Percentiles rank a stretch among this genome's conserved stretches.
These are phyloP conservation scores for Suillia variegata DNA, from an alignment of 2,888 invertebrate genomes.

Conservation along the genomic window DNA sequence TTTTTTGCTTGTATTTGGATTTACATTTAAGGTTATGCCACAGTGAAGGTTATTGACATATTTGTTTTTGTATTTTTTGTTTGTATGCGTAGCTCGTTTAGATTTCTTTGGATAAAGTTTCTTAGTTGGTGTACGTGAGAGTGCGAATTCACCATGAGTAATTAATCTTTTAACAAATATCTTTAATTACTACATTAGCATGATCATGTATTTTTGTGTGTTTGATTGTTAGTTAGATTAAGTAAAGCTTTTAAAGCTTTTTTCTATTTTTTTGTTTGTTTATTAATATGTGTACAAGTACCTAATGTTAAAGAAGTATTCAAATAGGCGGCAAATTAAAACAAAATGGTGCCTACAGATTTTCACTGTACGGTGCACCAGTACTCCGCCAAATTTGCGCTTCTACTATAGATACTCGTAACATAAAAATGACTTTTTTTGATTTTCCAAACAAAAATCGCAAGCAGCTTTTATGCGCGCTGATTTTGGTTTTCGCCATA, in stretches of 20 bases:
- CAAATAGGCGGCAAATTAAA: slow-evolving; percentile 42
- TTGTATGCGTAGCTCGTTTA: slow-evolving; percentile 10
- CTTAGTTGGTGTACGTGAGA: neutral
- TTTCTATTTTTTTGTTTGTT: slow-evolving; percentile 5
- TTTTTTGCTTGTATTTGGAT: slow-evolving; percentile 17
- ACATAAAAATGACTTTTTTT: slow-evolving; percentile 15
- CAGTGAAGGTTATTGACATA: too few species aligned
- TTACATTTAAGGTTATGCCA: too few species aligned
- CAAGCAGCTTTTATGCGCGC: slow-evolving; percentile 1
- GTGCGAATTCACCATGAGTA: slow-evolving; percentile 27
- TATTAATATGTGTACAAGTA: too few species aligned
- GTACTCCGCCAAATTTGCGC: slow-evolving; percentile 46
- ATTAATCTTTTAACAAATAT: slow-evolving; percentile 41
- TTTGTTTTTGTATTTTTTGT: too few species aligned
- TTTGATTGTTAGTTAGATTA: slow-evolving; percentile 21
- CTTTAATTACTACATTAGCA: slow-evolving; percentile 42
- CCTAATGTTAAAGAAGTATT: too few species aligned
- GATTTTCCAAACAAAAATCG: too few species aligned
- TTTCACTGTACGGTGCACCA: slow-evolving; percentile 40
- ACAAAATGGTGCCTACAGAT: slow-evolving; percentile 44
- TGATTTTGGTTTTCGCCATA: slow-evolving; percentile 8
- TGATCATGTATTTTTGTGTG: slow-evolving; percentile 7
- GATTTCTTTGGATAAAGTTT: neutral
- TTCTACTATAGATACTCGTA: slow-evolving; percentile 23
- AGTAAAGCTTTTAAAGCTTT: neutral